phyloP scores from a whole-genome alignment of 2,888 invertebrate genomes.

The Axea sp. region DNA sequence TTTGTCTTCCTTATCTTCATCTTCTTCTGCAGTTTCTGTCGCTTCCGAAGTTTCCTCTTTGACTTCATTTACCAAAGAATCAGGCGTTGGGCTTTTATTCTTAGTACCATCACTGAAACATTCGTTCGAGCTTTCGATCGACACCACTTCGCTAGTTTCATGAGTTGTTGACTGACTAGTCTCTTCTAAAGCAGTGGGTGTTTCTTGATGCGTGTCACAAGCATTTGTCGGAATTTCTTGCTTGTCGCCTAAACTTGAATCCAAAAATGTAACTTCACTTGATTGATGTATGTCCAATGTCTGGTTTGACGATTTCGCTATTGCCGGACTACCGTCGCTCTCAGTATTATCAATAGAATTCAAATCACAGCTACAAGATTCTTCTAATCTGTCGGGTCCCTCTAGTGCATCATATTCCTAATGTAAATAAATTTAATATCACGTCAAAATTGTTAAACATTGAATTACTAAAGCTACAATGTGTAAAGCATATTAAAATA shows the following conservation, averaged over 20 bases:
- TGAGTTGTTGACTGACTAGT: constrained; percentile 67
- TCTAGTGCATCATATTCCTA: constrained; percentile 75
- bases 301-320: constrained; percentile 78
- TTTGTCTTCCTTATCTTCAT: constrained; percentile 54
- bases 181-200: constrained; percentile 73
- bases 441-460: too few relatives aligned
- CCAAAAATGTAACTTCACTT: constrained; percentile 80
- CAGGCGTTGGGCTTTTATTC: constrained; percentile 77
- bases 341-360: constrained; percentile 79
- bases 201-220: constrained; percentile 70
- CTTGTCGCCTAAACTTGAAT: constrained; percentile 80
- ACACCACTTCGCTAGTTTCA: constrained; percentile 80
- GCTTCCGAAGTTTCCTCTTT: constrained; percentile 57
- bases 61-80: constrained; percentile 65
- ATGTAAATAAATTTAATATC: neutral
- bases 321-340: constrained; percentile 81
- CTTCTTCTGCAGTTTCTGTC: constrained; percentile 64
- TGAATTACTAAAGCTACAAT: too few relatives aligned
- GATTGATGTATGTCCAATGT: constrained; percentile 74
- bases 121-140: constrained; percentile 81
- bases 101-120: constrained; percentile 85
- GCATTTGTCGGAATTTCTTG: constrained; percentile 71
- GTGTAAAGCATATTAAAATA: too few relatives aligned
- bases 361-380: constrained; percentile 78
- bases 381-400: constrained; percentile 75